phyloP scores from a whole-genome alignment of 2,888 invertebrate species.

The Dynastes tityus region DNA sequence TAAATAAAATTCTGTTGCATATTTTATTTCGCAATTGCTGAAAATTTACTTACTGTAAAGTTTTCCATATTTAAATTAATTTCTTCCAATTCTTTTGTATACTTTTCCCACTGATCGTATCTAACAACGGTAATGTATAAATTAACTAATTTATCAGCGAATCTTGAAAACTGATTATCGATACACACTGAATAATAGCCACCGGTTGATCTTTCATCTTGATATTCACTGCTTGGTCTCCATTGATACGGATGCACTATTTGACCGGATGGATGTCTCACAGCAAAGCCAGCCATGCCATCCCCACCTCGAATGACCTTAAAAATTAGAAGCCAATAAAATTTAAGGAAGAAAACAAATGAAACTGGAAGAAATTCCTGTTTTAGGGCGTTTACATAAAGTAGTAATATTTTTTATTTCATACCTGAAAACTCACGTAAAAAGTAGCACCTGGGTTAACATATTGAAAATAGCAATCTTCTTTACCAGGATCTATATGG shows the following conservation, averaged over 20 bases:
- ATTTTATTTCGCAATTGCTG: conserved; percentile 11
- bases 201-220: conserved; percentile 85
- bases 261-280: conserved; percentile 87
- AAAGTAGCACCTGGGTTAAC: conserved; percentile 93
- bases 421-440: conserved; percentile 92
- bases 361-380: neutral
- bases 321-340: conserved; percentile 54
- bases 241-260: conserved; percentile 93
- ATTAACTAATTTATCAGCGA: conserved; percentile 91
- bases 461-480: conserved; percentile 96
- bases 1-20: conserved; percentile 49
- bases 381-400: neutral
- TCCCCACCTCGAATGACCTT: conserved; percentile 94
- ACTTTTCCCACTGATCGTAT: conserved; percentile 95
- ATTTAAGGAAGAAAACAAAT: neutral
- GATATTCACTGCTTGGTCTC: conserved; percentile 91
- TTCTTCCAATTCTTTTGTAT: conserved; percentile 90
- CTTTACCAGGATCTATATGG: conserved; percentile 93
- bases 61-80: conserved; percentile 91
- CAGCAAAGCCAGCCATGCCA: conserved; percentile 94
- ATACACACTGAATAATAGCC: conserved; percentile 94
- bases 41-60: conserved; percentile 83
- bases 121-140: conserved; percentile 92
- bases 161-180: conserved; percentile 94
- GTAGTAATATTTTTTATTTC: neutral